phyloP scores from a whole-genome alignment of 2,888 invertebrate genomes.

The Adineta ricciae region DNA sequence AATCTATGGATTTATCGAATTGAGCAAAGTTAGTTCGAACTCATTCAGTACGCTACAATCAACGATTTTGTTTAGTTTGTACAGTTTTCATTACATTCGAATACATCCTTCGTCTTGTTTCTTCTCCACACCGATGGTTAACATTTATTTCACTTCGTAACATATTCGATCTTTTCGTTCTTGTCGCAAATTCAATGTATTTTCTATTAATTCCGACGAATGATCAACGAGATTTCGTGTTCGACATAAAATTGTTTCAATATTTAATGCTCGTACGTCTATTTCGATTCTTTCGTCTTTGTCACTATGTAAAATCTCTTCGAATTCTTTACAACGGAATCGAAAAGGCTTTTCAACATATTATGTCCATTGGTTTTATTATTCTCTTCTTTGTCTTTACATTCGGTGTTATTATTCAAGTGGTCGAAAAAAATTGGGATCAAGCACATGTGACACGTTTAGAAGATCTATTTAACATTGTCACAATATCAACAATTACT shows the following conservation, averaged over 20 bases:
- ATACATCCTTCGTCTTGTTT: not conserved
- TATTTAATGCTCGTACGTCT: not conserved
- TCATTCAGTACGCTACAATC: no score
- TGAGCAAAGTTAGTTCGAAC: not conserved
- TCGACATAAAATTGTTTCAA: not conserved
- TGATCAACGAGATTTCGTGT: not conserved
- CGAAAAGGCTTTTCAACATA: not conserved
- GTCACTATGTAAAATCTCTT: not conserved
- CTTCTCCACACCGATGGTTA: not conserved
- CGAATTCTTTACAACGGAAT: not conserved
- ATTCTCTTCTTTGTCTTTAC: not conserved
- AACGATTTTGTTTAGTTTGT: no score
- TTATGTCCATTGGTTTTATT: not conserved
- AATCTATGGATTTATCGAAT: not conserved
- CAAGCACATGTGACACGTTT: not conserved
- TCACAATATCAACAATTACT: not conserved
- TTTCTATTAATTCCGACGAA: not conserved
- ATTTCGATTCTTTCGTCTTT: not conserved
- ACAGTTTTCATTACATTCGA: not conserved
- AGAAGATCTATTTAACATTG: not conserved
- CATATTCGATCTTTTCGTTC: no score
- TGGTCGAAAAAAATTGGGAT: not conserved
- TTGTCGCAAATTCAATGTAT: not conserved
- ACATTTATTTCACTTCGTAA: no score
- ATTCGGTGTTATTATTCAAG: not conserved